Evolutionary conservation across 2,113 vertebrate species (phyloP), one percentile per base, ranked within the genome.

Genomic region (Lutjanus erythropterus): DNA sequence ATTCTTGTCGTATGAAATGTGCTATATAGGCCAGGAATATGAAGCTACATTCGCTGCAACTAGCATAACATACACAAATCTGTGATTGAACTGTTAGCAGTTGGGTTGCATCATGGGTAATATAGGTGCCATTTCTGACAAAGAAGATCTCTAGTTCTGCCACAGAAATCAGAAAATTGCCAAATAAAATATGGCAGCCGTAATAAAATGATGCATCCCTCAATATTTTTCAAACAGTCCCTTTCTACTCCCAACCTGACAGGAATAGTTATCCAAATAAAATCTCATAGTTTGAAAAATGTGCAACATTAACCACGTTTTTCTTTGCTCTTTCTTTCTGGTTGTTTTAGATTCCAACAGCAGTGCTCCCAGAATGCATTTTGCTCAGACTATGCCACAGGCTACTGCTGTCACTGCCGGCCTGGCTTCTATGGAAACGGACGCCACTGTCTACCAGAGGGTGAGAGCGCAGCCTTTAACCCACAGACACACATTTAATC

Each of bases 361-460:
- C 94, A 89, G 62, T 99, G 98, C 83, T 98, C 97, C 73, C 96
- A 87, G 12, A 94, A 97, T 0, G 96, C 96, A 64, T 94, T 96
- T 88, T 99, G 98, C 90, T 95, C 95, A 0, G 96, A 99, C 88
- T 98, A 98, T 0, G 15, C 95, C 76, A 73, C 96, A 0, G 97
- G 98, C 37, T 94, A 94, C 88, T 99, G 98, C 89, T 99, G 98
- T 72, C 96, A 97, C 90, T 99, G 98, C 86, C 94, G 76, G 46
- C 74, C 95, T 21, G 93, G 93, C 60, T 99, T 96, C 89, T 97
- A 97, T 0, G 98, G 98, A 71, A 97, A 98, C 0, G 98, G 98
- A 42, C 91, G 89, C 16, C 95, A 98, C 56, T 99, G 98, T 85
- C 92, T 99, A 16, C 97, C 96, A 0, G 96, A 97, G 59, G 97